Conservation (phyloP, 2,888 invertebrate genomes). For the Agrenia bidenticulata region DNA sequence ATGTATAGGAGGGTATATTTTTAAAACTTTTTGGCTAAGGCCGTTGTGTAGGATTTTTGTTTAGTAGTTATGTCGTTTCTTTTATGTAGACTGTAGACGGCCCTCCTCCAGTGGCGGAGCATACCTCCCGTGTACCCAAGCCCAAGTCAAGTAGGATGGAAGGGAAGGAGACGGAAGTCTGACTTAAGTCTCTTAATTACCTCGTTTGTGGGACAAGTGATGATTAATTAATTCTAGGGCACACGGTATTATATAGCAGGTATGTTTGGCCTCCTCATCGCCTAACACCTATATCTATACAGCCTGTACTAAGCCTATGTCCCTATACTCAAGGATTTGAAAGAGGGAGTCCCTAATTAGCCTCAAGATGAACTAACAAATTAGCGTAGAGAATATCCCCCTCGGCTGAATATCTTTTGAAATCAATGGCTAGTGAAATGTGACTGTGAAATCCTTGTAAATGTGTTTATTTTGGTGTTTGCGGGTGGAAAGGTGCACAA, state of each 20-base stretch:
- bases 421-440: conserved; percentile 3
- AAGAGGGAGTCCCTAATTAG: too few species aligned
- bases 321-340: too few species aligned
- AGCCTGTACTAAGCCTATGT: too few species aligned
- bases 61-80: conserved; percentile 20
- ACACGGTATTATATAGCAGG: conserved; percentile 27
- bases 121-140: conserved; percentile 42
- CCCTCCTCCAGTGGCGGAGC: conserved; percentile 37
- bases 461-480: conserved; percentile 44
- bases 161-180: conserved; percentile 48
- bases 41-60: conserved; percentile 1
- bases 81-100: conserved; percentile 22
- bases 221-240: conserved; percentile 28
- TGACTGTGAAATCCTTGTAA: conserved; percentile 48
- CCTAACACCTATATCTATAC: too few species aligned
- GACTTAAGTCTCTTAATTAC: conserved; percentile 40
- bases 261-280: conserved; percentile 40
- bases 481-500: conserved; percentile 65
- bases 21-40: not conserved
- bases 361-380: too few species aligned
- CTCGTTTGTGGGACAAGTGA: conserved; percentile 37
- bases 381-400: too few species aligned
- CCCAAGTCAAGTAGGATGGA: conserved; percentile 41
- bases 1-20: too few species aligned
- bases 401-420: too few species aligned